Evolutionary conservation across 1,140 invertebrate species (phyloP).

Genomic region (Camponotus pennsylvanicus): DNA sequence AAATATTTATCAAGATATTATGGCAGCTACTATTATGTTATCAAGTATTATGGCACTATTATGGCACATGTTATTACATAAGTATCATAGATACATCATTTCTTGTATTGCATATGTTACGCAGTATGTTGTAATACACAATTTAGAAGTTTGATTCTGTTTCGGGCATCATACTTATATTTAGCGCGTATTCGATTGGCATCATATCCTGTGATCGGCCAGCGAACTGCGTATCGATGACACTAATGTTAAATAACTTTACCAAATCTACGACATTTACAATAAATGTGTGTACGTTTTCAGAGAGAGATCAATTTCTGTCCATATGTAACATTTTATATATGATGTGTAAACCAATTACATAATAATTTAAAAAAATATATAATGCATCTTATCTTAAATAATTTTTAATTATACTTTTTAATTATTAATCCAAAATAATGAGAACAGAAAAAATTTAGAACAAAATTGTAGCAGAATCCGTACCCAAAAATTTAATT

Average conservation of each 20-base stretch:
- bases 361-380: too few species aligned
- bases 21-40: conserved; percentile 13
- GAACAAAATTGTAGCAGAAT: background rate
- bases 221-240: conserved; percentile 19
- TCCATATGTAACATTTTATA: background rate
- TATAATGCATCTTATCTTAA: background rate
- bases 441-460: background rate
- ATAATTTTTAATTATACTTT: background rate
- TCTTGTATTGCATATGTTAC: background rate
- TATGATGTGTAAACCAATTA: background rate
- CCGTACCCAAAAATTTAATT: background rate
- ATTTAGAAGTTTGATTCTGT: conserved; percentile 54
- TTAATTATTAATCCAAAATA: background rate
- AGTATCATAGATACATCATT: background rate
- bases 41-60: background rate
- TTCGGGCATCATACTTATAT: conserved; percentile 61
- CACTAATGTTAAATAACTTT: conserved; percentile 2
- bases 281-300: background rate
- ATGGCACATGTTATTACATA: background rate
- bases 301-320: background rate
- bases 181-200: conserved; percentile 61
- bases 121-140: conserved; percentile 53
- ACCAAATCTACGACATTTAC: background rate
- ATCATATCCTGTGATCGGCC: background rate
- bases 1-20: background rate